Evolutionary conservation across 2,797 vertebrate species (phyloP).

Genomic region (Hypotaenidia philippensis): DNA sequence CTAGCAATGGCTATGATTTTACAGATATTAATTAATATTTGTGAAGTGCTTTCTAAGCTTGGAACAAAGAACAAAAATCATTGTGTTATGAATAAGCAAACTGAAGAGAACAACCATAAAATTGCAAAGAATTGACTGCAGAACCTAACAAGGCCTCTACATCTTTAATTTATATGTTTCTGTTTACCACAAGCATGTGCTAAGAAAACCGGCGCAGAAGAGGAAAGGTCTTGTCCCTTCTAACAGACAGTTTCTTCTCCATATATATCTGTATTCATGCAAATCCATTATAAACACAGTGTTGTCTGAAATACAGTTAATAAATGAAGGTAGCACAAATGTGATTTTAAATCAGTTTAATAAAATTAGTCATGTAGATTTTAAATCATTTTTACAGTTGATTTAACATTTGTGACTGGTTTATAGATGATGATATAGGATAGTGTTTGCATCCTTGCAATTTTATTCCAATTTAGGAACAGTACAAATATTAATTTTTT

Average conservation of each 20-base stretch:
- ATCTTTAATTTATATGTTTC: constrained; percentile 40
- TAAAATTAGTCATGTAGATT: constrained; percentile 85
- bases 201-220: background rate
- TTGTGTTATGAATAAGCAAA: constrained; percentile 48
- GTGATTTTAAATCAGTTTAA: constrained; percentile 85
- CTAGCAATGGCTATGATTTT: constrained; percentile 1
- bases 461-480: constrained; percentile 90
- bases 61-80: constrained; percentile 20
- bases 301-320: constrained; percentile 78
- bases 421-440: constrained; percentile 85
- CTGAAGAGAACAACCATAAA: constrained; percentile 38
- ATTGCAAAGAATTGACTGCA: constrained; percentile 44
- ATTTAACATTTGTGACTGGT: constrained; percentile 84
- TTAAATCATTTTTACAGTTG: constrained; percentile 85
- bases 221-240: background rate
- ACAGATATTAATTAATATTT: constrained; percentile 50
- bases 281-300: constrained; percentile 67
- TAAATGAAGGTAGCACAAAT: constrained; percentile 82
- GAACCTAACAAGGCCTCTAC: constrained; percentile 39
- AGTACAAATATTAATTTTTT: constrained; percentile 90
- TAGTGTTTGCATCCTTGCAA: constrained; percentile 82
- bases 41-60: constrained; percentile 28
- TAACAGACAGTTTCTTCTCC: background rate
- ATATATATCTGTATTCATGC: constrained; percentile 27
- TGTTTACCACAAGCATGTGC: background rate